Conservation (phyloP, 2,888 invertebrate genomes). For the Drosophila prolongata region DNA sequence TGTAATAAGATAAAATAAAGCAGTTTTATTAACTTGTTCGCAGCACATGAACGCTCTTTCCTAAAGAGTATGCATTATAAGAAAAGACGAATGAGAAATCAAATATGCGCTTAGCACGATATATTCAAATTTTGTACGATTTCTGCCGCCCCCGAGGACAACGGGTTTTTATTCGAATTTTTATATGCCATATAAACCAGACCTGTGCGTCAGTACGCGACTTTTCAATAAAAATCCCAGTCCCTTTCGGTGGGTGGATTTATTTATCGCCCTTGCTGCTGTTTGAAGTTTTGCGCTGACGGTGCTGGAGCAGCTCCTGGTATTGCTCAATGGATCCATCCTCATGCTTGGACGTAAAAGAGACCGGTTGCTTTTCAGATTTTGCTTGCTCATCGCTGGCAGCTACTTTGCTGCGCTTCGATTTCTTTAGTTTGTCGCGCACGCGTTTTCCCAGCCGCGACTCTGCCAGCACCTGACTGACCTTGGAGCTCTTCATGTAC, state of each 20-base stretch:
- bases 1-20: no score
- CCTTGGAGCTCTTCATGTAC: constrained; percentile 87
- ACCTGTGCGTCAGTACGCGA: constrained; percentile 32
- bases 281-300: constrained; percentile 70
- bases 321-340: constrained; percentile 87
- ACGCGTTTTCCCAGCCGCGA: constrained; percentile 87
- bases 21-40: no score
- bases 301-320: constrained; percentile 83
- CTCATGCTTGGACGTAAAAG: constrained; percentile 80
- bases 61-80: constrained; percentile 25
- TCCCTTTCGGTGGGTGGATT: not conserved
- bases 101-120: constrained; percentile 78
- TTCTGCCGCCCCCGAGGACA: constrained; percentile 9
- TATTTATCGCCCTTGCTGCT: constrained; percentile 56
- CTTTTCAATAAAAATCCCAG: constrained; percentile 61
- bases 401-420: constrained; percentile 65
- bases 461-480: constrained; percentile 86
- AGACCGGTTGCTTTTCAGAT: constrained; percentile 39
- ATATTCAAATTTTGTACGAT: constrained; percentile 80
- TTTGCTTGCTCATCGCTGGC: constrained; percentile 46
- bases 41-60: not conserved
- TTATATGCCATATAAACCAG: constrained; percentile 70
- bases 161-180: constrained; percentile 61
- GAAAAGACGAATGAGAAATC: constrained; percentile 56
- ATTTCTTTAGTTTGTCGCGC: constrained; percentile 86